Evolutionary conservation across 2,797 vertebrate genomes (phyloP).

Genomic region (Anisognathus igniventris): DNA sequence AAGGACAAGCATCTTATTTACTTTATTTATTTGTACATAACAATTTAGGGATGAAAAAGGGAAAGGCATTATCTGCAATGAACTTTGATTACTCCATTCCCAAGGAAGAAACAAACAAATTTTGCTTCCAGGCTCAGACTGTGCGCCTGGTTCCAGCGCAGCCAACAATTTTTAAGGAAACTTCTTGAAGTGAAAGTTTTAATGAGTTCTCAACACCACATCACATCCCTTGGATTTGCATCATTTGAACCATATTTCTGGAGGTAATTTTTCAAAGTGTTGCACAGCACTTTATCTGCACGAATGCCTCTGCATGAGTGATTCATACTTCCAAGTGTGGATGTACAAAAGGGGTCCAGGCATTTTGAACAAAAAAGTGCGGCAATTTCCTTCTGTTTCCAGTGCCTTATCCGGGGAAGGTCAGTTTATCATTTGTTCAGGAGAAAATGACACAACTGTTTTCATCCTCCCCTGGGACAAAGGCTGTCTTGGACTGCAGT

Average conservation of each 20-base stretch:
- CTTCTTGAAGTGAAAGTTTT: not conserved
- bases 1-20: not conserved
- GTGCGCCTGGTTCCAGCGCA: not conserved
- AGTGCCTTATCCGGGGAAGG: not conserved
- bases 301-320: not conserved
- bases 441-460: not conserved
- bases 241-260: conserved; percentile 46
- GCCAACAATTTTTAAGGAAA: conserved; percentile 7
- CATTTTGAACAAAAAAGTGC: not conserved
- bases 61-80: not conserved
- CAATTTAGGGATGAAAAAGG: not conserved
- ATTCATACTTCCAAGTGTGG: not conserved
- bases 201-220: conserved; percentile 35
- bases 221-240: conserved; percentile 36
- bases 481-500: not conserved
- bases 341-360: not conserved
- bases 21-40: not conserved
- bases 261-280: conserved; percentile 51
- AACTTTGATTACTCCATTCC: not conserved
- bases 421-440: not conserved
- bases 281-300: conserved; percentile 4
- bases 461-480: not conserved
- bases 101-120: not conserved
- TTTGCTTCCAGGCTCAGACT: not conserved
- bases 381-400: not conserved